Base-by-base conservation (phyloP, 2,888 invertebrate genomes). In the Idaea aversata region DNA sequence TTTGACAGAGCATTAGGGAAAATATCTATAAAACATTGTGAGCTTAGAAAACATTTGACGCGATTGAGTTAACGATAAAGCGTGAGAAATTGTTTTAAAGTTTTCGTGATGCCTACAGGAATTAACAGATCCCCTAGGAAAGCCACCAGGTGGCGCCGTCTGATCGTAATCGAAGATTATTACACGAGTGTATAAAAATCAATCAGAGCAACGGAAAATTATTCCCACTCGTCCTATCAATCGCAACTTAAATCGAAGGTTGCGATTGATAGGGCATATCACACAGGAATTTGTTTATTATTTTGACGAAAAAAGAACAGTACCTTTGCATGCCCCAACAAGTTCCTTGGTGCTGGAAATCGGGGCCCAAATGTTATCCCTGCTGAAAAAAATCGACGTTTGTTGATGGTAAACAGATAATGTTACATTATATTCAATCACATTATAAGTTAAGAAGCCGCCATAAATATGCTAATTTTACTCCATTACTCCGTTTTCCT, bases 11-110 rank as follows among this genome's bases (percentile, higher is more conserved):
- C 63, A 60, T 66, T 62, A 64, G 62, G 62, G 38, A 62, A 15
- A 47, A 47, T 59, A 57, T 47, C 63, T 57, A 34, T 61, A 63
- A 65, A 66, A 68, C 63, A 63, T 66, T 68, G 68, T 57, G 66
- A 65, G 61, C 63, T 65, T 36, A 47, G 62, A 63, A 47, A 47
- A 62, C 36, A 57, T 61, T 61, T 63, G 60, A 35, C 6, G 59
- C 13, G 59, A 59, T 59, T 59, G 34, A 59, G 59, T 59, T 59
- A 47, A 34, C 59, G 34, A 59, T 59, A 59, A 25, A 59, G 25
- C 59, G 59, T 25, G 34, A 59, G 16, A 34, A 34, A 13, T 47
- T 47, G 47, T 47, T 47, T 47, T 47, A 47, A 47, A 47, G 13
- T 47, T 5, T 47, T 10, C 10, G 47, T 13, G 10, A 47, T 47